Percentiles rank a stretch among this genome's conserved stretches.
Conservation (phyloP, 2,113 vertebrate species). For the Prolemur simus region DNA sequence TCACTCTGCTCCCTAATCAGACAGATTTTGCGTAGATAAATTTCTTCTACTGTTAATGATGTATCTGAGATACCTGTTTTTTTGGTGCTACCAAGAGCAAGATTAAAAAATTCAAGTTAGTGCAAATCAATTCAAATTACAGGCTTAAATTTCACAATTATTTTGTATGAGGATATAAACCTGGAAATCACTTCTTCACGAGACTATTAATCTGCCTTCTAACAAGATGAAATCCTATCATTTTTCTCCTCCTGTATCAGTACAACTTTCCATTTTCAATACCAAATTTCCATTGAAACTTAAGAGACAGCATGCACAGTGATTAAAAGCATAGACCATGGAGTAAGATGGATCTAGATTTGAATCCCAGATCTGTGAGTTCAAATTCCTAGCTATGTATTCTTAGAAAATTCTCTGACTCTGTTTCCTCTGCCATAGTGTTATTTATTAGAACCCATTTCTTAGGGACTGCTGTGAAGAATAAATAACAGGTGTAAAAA, state of each 20-base stretch:
- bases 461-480: not conserved
- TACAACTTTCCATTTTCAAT: conserved; percentile 18
- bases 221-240: not conserved
- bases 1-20: not conserved
- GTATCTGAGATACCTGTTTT: not conserved
- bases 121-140: conserved; percentile 19
- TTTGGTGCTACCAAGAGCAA: not conserved
- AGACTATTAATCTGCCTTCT: conserved; percentile 23
- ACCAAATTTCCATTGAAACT: not conserved
- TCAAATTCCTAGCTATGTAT: not conserved
- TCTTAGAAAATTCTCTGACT: not conserved
- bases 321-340: not conserved
- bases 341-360: not conserved
- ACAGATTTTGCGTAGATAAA: not conserved
- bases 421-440: not conserved
- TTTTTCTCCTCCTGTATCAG: not conserved
- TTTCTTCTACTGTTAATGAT: not conserved
- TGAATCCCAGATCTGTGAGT: not conserved
- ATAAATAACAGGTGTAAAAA: not conserved
- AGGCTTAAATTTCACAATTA: not conserved
- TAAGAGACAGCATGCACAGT: not conserved
- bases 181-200: not conserved
- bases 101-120: conserved; percentile 3
- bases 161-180: not conserved
- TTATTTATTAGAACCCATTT: not conserved